Evolutionary conservation across 2,888 invertebrate species (phyloP).

Genomic region (Chalcis sispes): DNA sequence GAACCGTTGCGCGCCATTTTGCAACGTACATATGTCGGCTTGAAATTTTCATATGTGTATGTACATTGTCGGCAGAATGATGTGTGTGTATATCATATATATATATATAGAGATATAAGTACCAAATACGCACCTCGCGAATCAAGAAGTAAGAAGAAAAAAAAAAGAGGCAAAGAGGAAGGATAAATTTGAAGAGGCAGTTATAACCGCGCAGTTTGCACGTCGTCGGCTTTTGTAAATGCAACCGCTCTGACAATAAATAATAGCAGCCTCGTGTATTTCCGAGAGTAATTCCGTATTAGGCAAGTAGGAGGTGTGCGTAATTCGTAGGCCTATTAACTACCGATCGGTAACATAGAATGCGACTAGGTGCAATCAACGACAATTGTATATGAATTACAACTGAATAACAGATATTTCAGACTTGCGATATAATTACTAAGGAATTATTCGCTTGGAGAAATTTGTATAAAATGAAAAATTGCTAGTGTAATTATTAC

Average conservation of each 20-base stretch:
- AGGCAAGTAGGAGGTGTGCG: conserved; percentile 51
- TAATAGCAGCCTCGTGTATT: conserved; percentile 60
- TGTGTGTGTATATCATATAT: too few species aligned
- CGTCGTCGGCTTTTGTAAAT: conserved; percentile 16
- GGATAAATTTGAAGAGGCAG: too few species aligned
- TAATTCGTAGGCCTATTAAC: conserved; percentile 34
- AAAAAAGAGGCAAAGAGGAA: too few species aligned
- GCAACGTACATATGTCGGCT: background rate
- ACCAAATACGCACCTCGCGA: too few species aligned
- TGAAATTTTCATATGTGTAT: too few species aligned
- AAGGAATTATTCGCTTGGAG: too few species aligned
- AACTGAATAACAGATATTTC: too few species aligned
- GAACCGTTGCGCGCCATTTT: conserved; percentile 12
- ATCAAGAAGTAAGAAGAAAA: too few species aligned
- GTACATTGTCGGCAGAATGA: background rate
- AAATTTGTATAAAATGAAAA: too few species aligned
- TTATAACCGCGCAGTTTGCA: background rate
- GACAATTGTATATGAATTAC: background rate
- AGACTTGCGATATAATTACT: too few species aligned
- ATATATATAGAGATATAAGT: too few species aligned
- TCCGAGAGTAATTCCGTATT: conserved; percentile 61
- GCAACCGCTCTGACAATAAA: conserved; percentile 56
- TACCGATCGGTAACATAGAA: conserved; percentile 45
- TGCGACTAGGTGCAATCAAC: background rate
- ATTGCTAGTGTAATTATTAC: too few species aligned